phyloP scores from a whole-genome alignment of 1,140 invertebrate species.

The Varroa destructor region DNA sequence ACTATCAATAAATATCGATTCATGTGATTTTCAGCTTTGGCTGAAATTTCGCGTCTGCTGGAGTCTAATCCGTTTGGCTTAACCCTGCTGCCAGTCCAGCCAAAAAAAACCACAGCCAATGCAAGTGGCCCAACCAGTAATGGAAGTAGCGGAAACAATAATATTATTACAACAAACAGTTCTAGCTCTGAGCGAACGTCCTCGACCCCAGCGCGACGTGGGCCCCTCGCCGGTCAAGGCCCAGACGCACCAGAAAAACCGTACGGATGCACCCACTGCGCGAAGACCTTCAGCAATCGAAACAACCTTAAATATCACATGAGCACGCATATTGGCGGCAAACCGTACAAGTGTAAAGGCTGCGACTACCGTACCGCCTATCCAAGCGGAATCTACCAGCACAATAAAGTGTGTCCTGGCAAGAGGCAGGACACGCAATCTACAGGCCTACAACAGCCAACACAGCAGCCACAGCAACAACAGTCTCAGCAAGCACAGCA shows the following conservation, averaged over 20 bases:
- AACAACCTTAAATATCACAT: conserved; percentile 25
- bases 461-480: too few relatives aligned
- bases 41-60: conserved; percentile 14
- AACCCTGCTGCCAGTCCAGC: too few relatives aligned
- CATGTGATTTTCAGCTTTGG: not conserved
- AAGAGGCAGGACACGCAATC: not conserved
- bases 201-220: too few relatives aligned
- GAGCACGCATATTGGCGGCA: conserved; percentile 16
- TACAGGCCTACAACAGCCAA: too few relatives aligned
- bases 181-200: too few relatives aligned
- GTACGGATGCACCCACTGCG: conserved; percentile 6
- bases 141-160: too few relatives aligned
- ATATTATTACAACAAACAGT: too few relatives aligned
- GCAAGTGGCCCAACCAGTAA: too few relatives aligned
- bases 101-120: too few relatives aligned
- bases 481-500: too few relatives aligned
- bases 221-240: too few relatives aligned
- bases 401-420: conserved; percentile 26
- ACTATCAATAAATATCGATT: too few relatives aligned
- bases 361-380: conserved; percentile 23
- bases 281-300: conserved; percentile 25
- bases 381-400: conserved; percentile 21
- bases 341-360: conserved; percentile 23
- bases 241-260: not conserved
- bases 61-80: conserved; percentile 11